phyloP scores from a whole-genome alignment of 2,113 vertebrate species.

The Tetrao urogallus region DNA sequence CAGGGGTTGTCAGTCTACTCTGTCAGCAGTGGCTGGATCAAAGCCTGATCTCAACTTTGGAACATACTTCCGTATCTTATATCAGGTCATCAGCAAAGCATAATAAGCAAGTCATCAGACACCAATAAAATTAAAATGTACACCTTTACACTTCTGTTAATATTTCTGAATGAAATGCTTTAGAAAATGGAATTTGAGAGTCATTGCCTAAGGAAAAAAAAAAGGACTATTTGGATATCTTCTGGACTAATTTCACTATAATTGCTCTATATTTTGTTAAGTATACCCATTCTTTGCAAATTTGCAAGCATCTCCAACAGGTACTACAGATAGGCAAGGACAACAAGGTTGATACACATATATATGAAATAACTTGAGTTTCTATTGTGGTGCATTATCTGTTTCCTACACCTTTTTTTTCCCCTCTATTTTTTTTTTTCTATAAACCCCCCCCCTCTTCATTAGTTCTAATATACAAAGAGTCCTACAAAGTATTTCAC shows the following conservation, averaged over 20 bases:
- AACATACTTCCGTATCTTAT: conserved; percentile 56
- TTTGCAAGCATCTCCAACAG: conserved; percentile 54
- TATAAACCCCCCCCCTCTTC: not conserved
- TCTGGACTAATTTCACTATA: not conserved
- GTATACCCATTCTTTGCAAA: not conserved
- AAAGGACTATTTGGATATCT: not conserved
- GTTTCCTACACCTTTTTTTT: conserved; percentile 52
- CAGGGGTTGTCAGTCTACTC: conserved; percentile 42
- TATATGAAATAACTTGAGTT: conserved; percentile 77
- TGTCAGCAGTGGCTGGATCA: conserved; percentile 20
- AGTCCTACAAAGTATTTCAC: not conserved
- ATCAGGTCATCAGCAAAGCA: conserved; percentile 53
- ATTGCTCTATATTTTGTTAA: not conserved
- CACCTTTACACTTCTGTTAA: not conserved
- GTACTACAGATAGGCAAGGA: conserved; percentile 32
- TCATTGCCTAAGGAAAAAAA: not conserved
- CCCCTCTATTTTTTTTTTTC: not conserved
- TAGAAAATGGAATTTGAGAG: not conserved
- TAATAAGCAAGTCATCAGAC: not conserved
- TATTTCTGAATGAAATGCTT: not conserved
- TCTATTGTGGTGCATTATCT: conserved; percentile 72
- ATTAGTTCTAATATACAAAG: not conserved
- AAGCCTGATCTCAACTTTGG: conserved; percentile 37
- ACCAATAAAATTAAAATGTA: not conserved
- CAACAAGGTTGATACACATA: conserved; percentile 50